Base-by-base conservation (phyloP, 2,113 vertebrate species). In the Pygoscelis adeliae region DNA sequence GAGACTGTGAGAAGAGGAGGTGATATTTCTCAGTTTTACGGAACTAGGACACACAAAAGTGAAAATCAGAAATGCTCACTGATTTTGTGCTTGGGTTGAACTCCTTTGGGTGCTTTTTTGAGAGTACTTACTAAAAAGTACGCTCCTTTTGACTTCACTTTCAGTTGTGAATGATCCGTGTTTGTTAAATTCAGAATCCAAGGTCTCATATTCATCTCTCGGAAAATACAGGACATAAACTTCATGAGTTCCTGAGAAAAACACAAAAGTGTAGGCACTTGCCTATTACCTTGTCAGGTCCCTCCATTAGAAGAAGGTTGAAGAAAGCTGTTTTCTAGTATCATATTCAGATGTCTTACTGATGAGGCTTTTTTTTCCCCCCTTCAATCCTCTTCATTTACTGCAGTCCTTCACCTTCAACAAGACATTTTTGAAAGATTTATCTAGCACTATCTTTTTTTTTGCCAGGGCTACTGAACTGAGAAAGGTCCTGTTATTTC, bases 1-100 rank as follows among this genome's bases (percentile, higher is more conserved):
- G 71, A 81, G 76, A n/a, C 50, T 73, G 56, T 80, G 89, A 87
- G 89, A 92, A 62, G 92, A 95, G 83, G 73, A 91, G 81, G 72
- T 94, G 93, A 29, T 84, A 87, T 5, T 89, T 96, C 81, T 74
- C 80, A 94, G 36, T 55, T 93, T 76, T 76, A 47, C 3, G 5
- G 73, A 95, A 85, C 52, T 84, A 69, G 91, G 84, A 44, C 63
- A 82, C 73, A 65, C 38, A 74, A 15, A 69, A 93, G 49, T 47
- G 55, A 65, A 87, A 83, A 87, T 59, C 30, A 47, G 59, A 93
- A 76, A 22, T 40, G 25, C 40, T 94, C 13, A 5, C 26, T 76
- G 27, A 40, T 87, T 90, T 76, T 91, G 44, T 42, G 56, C 38
- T 87, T 44, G 47, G 56, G 38, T 36, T 89, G 65, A 91, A 34